Evolutionary conservation across 2,888 invertebrate genomes (phyloP), one percentile per base, ranked within the genome.

Genomic region (Drosophila merina): DNA sequence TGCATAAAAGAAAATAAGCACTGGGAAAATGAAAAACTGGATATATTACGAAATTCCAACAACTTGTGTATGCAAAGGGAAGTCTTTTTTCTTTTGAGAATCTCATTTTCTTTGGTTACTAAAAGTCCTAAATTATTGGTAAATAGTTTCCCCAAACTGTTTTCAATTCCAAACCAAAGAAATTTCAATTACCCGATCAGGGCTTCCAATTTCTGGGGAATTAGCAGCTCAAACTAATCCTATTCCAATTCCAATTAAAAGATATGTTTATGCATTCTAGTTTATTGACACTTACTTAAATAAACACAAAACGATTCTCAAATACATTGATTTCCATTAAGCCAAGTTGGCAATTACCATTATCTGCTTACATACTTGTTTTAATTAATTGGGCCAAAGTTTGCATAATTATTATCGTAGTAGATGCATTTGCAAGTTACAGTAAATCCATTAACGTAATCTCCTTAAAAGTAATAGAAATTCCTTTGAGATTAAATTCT

Each of bases 21-120:
- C 28, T 28, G 28, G 28, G 20, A 20, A 20, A 20, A 20, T 20
- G 20, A 44, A 51, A 50, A 50, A 36, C 47, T n/a, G 31, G 26
- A 10, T 33, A 10, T 33, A 10, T 33, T 10, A 4, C 33, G n/a
- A 33, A 33, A 33, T 10, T 33, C 2, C 10, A 33, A 10, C 10
- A 33, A 10, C 10, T 33, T 33, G 33, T 33, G 2, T 33, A 33
- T 33, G 10, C 10, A 10, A 1, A 33, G 2, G 33, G 30, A 30
- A 30, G 8, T 8, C 30, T 20, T 20, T 2, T 20, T 20, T 20
- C 20, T 20, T 20, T 20, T 20, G 20, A 20, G 20, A 20, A 20
- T 20, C 20, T 20, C 20, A 1, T 20, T 20, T 20, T 20, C 2
- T 2, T 20, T 20, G 20, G 20, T 20, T 20, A 20, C 20, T 20